A percentile compares a stretch with the other conserved stretches of the same genome.
Evolutionary conservation across 2,888 invertebrate genomes (phyloP).

Genomic region (Arrhopalites spinosus): DNA sequence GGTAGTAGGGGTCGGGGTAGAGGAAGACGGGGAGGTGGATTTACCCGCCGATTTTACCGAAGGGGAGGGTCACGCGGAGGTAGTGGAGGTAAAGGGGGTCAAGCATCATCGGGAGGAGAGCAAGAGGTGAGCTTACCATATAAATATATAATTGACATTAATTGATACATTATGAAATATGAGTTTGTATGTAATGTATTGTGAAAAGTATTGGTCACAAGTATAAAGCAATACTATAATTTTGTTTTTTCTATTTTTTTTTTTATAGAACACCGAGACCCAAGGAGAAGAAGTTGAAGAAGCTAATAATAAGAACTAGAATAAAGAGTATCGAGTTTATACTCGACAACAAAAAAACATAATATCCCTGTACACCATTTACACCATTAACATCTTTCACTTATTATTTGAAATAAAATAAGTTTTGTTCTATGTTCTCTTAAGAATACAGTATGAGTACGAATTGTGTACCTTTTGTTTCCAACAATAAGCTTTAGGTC

Average conservation of each 20-base stretch:
- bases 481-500: not conserved
- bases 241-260: not conserved
- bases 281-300: conserved; percentile 37
- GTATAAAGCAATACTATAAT: not conserved
- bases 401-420: conserved; percentile 15
- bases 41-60: conserved; percentile 69
- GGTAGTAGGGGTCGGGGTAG: conserved; percentile 56
- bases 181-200: too few species aligned
- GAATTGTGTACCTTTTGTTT: conserved; percentile 4
- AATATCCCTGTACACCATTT: not conserved
- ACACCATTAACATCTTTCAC: not conserved
- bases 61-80: conserved; percentile 56
- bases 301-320: conserved; percentile 41
- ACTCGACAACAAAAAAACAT: not conserved
- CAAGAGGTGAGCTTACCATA: conserved; percentile 36
- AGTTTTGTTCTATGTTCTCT: conserved; percentile 6
- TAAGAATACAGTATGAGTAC: not conserved
- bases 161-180: too few species aligned
- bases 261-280: conserved; percentile 20
- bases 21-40: conserved; percentile 57
- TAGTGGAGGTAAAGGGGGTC: conserved; percentile 59
- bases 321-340: not conserved
- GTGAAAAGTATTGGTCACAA: too few species aligned
- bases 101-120: conserved; percentile 57
- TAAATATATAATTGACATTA: not conserved